phyloP scores from a whole-genome alignment of 2,888 invertebrate species.

The Sinopyrophorus schimmeli region DNA sequence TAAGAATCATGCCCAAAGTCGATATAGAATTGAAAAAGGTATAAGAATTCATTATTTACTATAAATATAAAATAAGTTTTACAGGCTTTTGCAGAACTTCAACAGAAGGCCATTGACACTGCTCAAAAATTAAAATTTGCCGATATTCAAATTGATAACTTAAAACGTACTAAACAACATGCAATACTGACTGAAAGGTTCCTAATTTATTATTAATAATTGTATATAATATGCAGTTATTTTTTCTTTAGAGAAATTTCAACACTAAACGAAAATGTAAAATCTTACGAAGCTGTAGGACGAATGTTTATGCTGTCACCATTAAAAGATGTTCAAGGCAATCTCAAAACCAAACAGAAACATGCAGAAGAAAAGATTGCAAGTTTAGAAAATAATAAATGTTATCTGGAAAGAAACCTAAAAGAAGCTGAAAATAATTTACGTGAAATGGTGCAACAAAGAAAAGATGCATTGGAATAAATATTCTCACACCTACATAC shows the following conservation, averaged over 20 bases:
- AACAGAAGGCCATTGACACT: slow-evolving; percentile 79
- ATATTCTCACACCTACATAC: no score
- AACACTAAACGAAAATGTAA: slow-evolving; percentile 65
- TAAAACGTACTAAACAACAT: slow-evolving; percentile 69
- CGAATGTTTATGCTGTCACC: slow-evolving; percentile 81
- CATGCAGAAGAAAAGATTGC: slow-evolving; percentile 68
- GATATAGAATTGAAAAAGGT: slow-evolving; percentile 56
- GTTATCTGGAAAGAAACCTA: slow-evolving; percentile 77
- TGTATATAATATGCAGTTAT: slow-evolving; percentile 1
- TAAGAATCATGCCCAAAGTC: slow-evolving; percentile 52
- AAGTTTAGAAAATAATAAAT: slow-evolving; percentile 73
- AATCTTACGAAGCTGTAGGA: slow-evolving; percentile 80
- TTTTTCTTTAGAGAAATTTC: slow-evolving; percentile 58
- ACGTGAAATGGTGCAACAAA: slow-evolving; percentile 77
- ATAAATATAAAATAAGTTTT: slow-evolving; percentile 20
- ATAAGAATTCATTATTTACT: slow-evolving; percentile 21
- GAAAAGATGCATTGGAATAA: slow-evolving; percentile 54
- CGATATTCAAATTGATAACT: slow-evolving; percentile 73
- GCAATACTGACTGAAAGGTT: slow-evolving; percentile 71
- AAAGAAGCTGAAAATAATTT: slow-evolving; percentile 86
- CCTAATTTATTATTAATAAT: background rate
- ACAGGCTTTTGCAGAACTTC: slow-evolving; percentile 78
- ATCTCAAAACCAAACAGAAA: slow-evolving; percentile 64
- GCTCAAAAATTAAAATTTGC: slow-evolving; percentile 78
- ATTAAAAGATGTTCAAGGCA: slow-evolving; percentile 64